Base-by-base conservation (phyloP, 1,140 invertebrate species). In the Drosophila guanche region DNA sequence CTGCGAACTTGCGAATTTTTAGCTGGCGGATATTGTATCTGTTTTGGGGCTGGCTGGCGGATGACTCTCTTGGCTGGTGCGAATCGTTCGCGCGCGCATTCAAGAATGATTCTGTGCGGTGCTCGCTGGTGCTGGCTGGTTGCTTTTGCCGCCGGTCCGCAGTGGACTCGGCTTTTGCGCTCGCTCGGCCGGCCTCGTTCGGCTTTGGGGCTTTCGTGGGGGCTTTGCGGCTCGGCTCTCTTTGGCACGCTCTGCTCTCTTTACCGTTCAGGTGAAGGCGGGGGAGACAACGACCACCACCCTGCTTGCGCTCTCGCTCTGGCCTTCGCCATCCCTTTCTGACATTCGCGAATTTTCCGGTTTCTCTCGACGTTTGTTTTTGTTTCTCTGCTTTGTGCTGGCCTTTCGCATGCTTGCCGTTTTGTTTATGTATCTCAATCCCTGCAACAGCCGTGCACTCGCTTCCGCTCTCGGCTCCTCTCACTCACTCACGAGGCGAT, bases 1-100 rank as follows among this genome's bases (percentile, higher is more conserved):
- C 37, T 57, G 53, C 50, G 62, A 54, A 33, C 46, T 62, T 67
- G 41, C 46, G 43, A 62, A 52, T 55, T 53, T 55, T 61, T 63
- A 48, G 62, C 56, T 76, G 33, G 33, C 33, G 33, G 33, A 37
- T 12, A 1, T 37, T 37, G 33, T 37, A 12, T 37, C 33, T 37
- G 33, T 37, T 37, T 37, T 10, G 33, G 16, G 16, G 16, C 16
- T 20, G 33, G 53, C 45, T 76, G 63, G 10, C 65, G 53, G 58
- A 43, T 48, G 42, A 14, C 56, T 59, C 66, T 75, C 43, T 75
- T 71, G 65, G 59, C 40, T 80, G 84, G 58, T 89, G 86, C 83
- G 79, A 81, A 73, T 74, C 48, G 86, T 89, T 91, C 90, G 83
- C 90, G 90, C 90, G 90, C 89, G 90, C 62, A 77, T 91, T 91